These are phyloP conservation scores for Caenorhabditis elegans DNA, from an alignment of 1,140 invertebrate genomes.

Conservation along the genomic window WBcel235 BX284605.5:13896001-13896500, in stretches of 20 bases:
- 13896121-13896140: neutral
- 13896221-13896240: neutral
- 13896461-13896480: too few species aligned
- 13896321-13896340: neutral
- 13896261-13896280: neutral
- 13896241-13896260: neutral
- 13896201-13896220: neutral
- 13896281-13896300: neutral
- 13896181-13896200: neutral
- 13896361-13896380: neutral
- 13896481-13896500: too few species aligned
- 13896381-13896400: neutral
- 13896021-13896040: neutral
- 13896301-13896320: neutral
- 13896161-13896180: neutral
- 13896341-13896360: neutral
- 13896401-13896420: too few species aligned
- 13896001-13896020: neutral
- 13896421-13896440: too few species aligned
- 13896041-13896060: neutral
- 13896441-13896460: too few species aligned
- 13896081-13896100: neutral
- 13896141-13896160: neutral
- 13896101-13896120: neutral
- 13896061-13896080: neutral